Percentiles rank a stretch among this genome's conserved stretches.
Conservation (phyloP, 2,113 vertebrate genomes). For the Urocitellus parryii region DNA sequence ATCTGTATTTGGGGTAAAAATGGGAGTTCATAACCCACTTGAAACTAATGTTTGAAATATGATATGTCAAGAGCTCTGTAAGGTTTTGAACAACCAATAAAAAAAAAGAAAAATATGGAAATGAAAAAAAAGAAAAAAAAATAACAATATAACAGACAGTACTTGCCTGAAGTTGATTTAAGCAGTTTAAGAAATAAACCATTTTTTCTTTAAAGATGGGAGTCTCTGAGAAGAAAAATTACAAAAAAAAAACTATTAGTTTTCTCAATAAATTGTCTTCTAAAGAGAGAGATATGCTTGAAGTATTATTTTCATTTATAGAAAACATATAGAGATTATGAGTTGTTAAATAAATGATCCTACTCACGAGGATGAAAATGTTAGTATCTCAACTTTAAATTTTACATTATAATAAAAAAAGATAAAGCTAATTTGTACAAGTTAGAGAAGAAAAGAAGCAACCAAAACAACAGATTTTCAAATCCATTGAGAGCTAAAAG, state of each 20-base stretch:
- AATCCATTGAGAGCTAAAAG: not conserved
- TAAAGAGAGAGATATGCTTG: not conserved
- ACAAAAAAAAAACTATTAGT: not conserved
- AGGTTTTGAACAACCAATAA: too few species aligned
- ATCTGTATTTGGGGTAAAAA: too few species aligned
- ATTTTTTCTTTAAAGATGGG: not conserved
- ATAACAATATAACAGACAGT: not conserved
- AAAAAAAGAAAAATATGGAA: too few species aligned
- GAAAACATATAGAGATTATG: not conserved
- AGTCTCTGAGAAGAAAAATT: not conserved
- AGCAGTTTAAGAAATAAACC: slow-evolving; percentile 2
- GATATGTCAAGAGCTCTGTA: too few species aligned
- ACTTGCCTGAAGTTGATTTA: not conserved
- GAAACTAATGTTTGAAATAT: too few species aligned
- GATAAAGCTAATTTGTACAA: not conserved
- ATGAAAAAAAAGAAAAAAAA: too few species aligned
- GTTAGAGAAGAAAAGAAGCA: not conserved
- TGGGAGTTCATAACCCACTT: too few species aligned
- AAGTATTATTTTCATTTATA: not conserved
- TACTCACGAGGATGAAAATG: not conserved
- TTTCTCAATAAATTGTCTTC: not conserved
- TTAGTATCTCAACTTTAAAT: slow-evolving; percentile 9
- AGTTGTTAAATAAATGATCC: not conserved
- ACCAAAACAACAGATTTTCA: not conserved
- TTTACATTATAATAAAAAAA: not conserved